phyloP scores from a whole-genome alignment of 64 coral and sea anemone species.

The Pocillopora damicornis region DNA sequence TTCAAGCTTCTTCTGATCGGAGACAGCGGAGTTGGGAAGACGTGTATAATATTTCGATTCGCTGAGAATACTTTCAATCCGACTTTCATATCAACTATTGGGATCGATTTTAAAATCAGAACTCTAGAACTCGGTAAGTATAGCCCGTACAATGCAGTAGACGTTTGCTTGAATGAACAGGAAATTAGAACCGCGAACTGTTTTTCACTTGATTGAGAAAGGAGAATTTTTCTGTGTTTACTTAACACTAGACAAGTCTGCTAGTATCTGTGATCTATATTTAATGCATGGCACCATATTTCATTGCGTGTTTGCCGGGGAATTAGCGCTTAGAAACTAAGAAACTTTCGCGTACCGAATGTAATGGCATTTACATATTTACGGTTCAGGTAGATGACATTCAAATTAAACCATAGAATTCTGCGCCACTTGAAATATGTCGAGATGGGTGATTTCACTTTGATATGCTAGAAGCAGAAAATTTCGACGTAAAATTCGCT shows the following conservation, averaged over 20 bases:
- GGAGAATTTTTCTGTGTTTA: not conserved
- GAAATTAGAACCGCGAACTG: not conserved
- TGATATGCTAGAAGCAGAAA: not conserved
- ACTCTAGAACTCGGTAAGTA: conserved; percentile 88
- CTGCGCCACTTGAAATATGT: not conserved
- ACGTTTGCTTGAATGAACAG: not conserved
- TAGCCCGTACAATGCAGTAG: not conserved
- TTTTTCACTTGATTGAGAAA: not conserved
- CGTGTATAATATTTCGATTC: conserved; percentile 98
- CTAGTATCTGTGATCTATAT: not conserved
- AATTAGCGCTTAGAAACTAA: not conserved
- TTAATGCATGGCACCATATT: not conserved
- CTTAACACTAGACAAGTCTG: not conserved
- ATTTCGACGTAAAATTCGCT: not conserved
- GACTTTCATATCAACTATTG: conserved; percentile 95
- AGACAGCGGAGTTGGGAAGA: conserved; percentile 95
- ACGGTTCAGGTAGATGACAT: not conserved
- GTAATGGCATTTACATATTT: conserved; percentile 28
- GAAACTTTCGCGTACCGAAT: not conserved
- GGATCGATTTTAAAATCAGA: conserved; percentile 99
- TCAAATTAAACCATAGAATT: not conserved
- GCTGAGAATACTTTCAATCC: conserved; percentile 96
- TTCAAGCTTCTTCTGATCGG: conserved; percentile 98
- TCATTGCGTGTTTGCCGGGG: not conserved
- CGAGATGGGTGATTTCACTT: no score